Base-by-base conservation (phyloP, 2,797 vertebrate genomes). In the Melanotaenia parkinsoni region DNA sequence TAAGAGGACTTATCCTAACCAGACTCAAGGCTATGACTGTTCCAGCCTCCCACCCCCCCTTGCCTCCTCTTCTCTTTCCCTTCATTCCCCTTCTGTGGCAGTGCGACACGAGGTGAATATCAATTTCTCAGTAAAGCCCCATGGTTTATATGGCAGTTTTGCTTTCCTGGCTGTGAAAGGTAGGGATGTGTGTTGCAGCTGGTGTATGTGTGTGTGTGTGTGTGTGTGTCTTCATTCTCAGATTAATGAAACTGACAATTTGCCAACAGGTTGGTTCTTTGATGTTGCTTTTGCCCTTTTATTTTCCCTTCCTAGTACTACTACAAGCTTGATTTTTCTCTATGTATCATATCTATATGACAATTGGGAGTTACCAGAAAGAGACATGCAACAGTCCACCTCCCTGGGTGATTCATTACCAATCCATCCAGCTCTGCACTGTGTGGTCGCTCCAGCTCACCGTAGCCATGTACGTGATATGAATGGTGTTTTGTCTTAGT, bases 41-140 rank as follows among this genome's bases (percentile, higher is more conserved):
- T 89, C 79, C 79, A 86, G 74, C 74, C 77, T 62, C 77, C 62
- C 64, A 72, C 77, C 61, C 78, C 64, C 74, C 50, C 1, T 16
- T 28, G 38, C 28, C 32, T 53, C 70, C 63, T 62, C 67, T 47
- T 68, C 63, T 77, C 75, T 78, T 63, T 63, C 65, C 66, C 57
- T n/a, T 63, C 68, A 62, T 57, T 38, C 74, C 72, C 67, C 66
- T 63, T 67, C 64, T 22, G 32, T 77, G 83, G 67, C 78, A 85
- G 86, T 86, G 84, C 86, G 85, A 92, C 90, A 90, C 81, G 86
- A 89, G 85, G 86, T 91, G 91, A 93, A 93, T 91, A 89, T 82
- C 86, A 92, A 93, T 91, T 91, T 63, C 82, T 83, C 73, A 72
- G 79, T 74, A 69, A 82, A 87, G 76, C 76, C 70, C 70, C 56